Conservation (phyloP, 1,140 invertebrate species). For the Drosophila novamexicana region DNA sequence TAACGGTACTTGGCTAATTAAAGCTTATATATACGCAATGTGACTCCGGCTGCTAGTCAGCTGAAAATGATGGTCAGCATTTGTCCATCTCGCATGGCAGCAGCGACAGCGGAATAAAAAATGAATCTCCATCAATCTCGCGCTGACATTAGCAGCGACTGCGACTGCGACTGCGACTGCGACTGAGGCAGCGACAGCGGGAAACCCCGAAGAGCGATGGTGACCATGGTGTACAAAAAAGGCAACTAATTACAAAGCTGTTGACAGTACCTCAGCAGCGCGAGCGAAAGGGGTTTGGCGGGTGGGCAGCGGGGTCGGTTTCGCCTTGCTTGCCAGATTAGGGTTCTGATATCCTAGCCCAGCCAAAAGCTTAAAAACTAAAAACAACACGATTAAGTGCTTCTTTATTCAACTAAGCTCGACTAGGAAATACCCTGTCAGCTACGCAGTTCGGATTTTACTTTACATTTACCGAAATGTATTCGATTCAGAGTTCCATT, state of each 20-base stretch:
- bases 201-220: no score
- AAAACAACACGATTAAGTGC: conserved; percentile 4
- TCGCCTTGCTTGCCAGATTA: conserved; percentile 28
- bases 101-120: conserved; percentile 58
- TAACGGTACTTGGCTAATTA: conserved; percentile 43
- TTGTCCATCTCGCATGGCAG: conserved; percentile 64
- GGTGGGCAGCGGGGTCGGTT: conserved; percentile 6
- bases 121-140: conserved; percentile 73
- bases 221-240: conserved; percentile 23
- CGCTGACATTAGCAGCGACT: conserved; percentile 56
- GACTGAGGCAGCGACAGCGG: conserved; percentile 4
- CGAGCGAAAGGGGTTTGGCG: conserved; percentile 13
- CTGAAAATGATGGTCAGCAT: conserved; percentile 50
- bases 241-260: conserved; percentile 73
- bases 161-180: conserved; percentile 7
- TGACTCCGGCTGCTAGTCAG: conserved; percentile 16
- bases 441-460: no score
- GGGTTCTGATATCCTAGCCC: conserved; percentile 19
- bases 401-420: background rate
- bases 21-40: conserved; percentile 21
- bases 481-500: no score
- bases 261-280: conserved; percentile 36
- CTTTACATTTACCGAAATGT: no score
- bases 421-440: conserved; percentile 1
- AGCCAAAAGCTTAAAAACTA: conserved; percentile 9